These are phyloP conservation scores for Lanius collurio DNA, from an alignment of 2,113 vertebrate species.

Conservation along the genomic window DNA sequence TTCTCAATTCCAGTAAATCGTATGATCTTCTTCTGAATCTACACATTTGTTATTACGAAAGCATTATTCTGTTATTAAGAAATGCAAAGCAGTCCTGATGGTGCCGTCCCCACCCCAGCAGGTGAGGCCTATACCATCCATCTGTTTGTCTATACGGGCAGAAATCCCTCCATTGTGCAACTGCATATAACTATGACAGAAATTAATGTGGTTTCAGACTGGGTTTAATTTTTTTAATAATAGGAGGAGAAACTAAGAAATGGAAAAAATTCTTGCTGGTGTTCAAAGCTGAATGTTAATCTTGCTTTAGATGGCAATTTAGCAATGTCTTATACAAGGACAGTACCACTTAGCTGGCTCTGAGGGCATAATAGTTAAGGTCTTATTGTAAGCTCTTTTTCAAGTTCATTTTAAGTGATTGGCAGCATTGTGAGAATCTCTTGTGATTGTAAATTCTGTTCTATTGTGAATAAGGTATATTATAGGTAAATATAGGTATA, in stretches of 20 bases:
- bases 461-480: not conserved
- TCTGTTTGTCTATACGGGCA: not conserved
- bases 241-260: not conserved
- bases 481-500: not conserved
- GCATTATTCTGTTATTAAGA: not conserved
- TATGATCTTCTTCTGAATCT: not conserved
- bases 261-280: not conserved
- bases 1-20: conserved; percentile 5
- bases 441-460: not conserved
- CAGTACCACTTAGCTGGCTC: not conserved
- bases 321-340: not conserved
- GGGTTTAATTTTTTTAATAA: not conserved
- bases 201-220: not conserved
- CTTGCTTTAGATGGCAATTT: not conserved
- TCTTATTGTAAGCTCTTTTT: not conserved
- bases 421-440: not conserved
- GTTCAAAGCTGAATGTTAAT: not conserved
- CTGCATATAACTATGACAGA: not conserved
- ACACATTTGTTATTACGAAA: not conserved
- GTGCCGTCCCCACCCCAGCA: not conserved
- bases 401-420: not conserved
- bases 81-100: not conserved
- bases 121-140: not conserved
- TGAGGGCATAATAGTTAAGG: not conserved
- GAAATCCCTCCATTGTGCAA: not conserved